Evolutionary conservation across 2,888 invertebrate species (phyloP).

Genomic region (Papilio elwesi): DNA sequence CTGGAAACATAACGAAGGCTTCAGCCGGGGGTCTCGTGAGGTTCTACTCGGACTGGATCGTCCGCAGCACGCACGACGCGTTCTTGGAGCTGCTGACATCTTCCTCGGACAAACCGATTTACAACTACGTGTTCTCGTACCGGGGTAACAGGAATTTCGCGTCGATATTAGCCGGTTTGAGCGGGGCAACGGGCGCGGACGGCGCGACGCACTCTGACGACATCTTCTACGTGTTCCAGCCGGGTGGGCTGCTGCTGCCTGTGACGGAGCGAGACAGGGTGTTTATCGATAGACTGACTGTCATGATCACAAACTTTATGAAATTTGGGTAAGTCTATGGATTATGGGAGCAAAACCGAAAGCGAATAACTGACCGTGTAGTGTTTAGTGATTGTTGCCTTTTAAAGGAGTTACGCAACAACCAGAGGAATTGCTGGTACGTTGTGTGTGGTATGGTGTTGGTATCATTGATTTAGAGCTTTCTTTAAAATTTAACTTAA

Average conservation of each 20-base stretch:
- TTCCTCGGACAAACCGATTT: slow-evolving; percentile 63
- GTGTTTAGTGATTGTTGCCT: too few relatives aligned
- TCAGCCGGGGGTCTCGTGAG: slow-evolving; percentile 55
- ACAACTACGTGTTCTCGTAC: slow-evolving; percentile 70
- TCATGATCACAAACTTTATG: slow-evolving; percentile 75
- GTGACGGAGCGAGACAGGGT: slow-evolving; percentile 57
- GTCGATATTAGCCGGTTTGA: slow-evolving; percentile 52
- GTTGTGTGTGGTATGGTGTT: neutral
- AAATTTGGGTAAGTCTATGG: slow-evolving; percentile 61
- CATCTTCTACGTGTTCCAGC: slow-evolving; percentile 75
- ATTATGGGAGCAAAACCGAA: slow-evolving; percentile 25
- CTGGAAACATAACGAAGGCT: slow-evolving; percentile 51
- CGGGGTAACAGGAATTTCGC: slow-evolving; percentile 69
- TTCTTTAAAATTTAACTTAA: too few relatives aligned
- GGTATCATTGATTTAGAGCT: neutral
- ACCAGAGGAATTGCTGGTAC: neutral
- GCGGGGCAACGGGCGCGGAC: slow-evolving; percentile 46
- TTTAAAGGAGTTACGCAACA: too few relatives aligned
- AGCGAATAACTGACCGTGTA: too few relatives aligned
- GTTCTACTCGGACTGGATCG: slow-evolving; percentile 72
- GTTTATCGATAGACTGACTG: slow-evolving; percentile 65
- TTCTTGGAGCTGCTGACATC: slow-evolving; percentile 62
- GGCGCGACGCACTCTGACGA: slow-evolving; percentile 74
- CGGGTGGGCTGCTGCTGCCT: slow-evolving; percentile 58
- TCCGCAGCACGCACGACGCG: slow-evolving; percentile 60